These are phyloP conservation scores for Drosophila niveifrons DNA, from an alignment of 2,888 invertebrate species.

Conservation along the genomic window DNA sequence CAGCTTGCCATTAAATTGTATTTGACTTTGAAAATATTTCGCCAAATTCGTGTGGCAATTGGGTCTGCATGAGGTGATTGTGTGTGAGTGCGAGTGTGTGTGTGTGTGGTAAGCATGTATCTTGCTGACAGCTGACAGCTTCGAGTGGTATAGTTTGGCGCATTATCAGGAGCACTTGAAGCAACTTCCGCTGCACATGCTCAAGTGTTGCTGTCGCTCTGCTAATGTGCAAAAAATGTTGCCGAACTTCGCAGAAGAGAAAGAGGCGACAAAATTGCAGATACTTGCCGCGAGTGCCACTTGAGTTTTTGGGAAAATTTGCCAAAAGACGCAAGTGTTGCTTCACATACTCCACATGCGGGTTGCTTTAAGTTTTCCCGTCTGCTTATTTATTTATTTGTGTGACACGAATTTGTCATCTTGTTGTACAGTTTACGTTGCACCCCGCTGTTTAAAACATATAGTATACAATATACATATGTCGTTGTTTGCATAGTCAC, in stretches of 20 bases:
- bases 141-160: constrained; percentile 57
- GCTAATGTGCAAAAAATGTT: constrained; percentile 81
- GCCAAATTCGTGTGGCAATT: constrained; percentile 22
- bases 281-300: constrained; percentile 40
- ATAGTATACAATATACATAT: constrained; percentile 60
- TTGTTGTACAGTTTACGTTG: constrained; percentile 49
- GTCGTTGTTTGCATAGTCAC: constrained; percentile 71
- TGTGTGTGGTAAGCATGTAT: constrained; percentile 46
- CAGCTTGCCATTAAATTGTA: constrained; percentile 60
- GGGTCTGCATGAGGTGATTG: constrained; percentile 8
- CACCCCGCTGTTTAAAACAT: constrained; percentile 34
- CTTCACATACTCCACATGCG: constrained; percentile 36
- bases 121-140: constrained; percentile 57
- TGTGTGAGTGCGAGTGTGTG: constrained; percentile 6
- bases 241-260: constrained; percentile 42
- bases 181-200: constrained; percentile 49
- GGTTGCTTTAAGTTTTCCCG: constrained; percentile 23
- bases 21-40: constrained; percentile 75
- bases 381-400: constrained; percentile 74
- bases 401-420: constrained; percentile 77
- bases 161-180: constrained; percentile 59
- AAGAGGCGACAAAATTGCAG: constrained; percentile 33
- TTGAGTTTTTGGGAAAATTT: constrained; percentile 67
- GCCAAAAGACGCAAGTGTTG: constrained; percentile 69
- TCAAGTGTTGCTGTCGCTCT: constrained; percentile 59